These are phyloP conservation scores for Acrocephalus scirpaceus DNA, from an alignment of 2,797 vertebrate genomes.

Conservation along the genomic window DNA sequence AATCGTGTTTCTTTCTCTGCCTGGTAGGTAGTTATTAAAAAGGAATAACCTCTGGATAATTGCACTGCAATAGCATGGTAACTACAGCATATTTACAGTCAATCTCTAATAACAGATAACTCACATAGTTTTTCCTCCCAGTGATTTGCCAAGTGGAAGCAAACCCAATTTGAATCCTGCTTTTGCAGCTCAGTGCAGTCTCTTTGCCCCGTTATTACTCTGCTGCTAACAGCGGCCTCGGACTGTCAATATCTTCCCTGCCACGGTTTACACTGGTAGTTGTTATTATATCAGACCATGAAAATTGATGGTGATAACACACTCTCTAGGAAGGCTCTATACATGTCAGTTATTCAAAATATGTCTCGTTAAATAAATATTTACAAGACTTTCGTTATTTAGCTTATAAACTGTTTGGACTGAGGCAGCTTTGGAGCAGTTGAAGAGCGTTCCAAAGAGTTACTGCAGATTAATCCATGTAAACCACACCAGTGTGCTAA, in stretches of 20 bases:
- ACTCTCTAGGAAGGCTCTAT: slow-evolving; percentile 69
- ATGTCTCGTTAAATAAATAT: slow-evolving; percentile 81
- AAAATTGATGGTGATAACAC: slow-evolving; percentile 74
- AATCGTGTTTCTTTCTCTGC: background rate
- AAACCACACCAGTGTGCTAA: slow-evolving; percentile 65
- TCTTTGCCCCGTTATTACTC: slow-evolving; percentile 27
- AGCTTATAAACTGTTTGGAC: slow-evolving; percentile 73
- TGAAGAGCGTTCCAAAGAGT: slow-evolving; percentile 57
- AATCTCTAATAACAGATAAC: slow-evolving; percentile 24
- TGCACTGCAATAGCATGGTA: background rate
- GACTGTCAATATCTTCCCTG: slow-evolving; percentile 61
- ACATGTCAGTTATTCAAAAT: slow-evolving; percentile 79
- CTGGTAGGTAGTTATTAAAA: slow-evolving; percentile 45
- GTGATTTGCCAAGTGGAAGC: slow-evolving; percentile 10
- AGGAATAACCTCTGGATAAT: slow-evolving; percentile 28
- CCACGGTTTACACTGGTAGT: slow-evolving; percentile 68
- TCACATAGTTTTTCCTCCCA: background rate
- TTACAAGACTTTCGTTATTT: slow-evolving; percentile 76
- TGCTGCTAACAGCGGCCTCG: slow-evolving; percentile 47
- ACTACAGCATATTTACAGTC: slow-evolving; percentile 7
- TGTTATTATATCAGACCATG: slow-evolving; percentile 77
- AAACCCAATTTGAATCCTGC: slow-evolving; percentile 16
- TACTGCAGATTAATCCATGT: slow-evolving; percentile 68
- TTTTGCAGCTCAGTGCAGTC: background rate
- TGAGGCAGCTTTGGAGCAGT: slow-evolving; percentile 38